These are phyloP conservation scores for Parochlus steinenii DNA, from an alignment of 2,888 invertebrate genomes.

Conservation along the genomic window DNA sequence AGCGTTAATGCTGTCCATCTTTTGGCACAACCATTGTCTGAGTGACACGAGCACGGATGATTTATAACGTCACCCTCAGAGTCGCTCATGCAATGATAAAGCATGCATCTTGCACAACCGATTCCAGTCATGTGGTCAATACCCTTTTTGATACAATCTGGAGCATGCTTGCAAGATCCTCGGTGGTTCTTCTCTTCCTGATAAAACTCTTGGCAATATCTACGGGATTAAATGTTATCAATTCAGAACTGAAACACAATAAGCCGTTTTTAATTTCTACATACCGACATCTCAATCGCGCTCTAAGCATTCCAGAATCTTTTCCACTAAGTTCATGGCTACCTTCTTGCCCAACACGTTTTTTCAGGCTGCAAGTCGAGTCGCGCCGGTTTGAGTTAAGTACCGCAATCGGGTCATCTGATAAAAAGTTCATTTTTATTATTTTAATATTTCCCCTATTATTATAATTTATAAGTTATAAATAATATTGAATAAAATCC, in stretches of 20 bases:
- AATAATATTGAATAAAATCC: constrained; percentile 26
- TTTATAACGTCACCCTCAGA: constrained; percentile 73
- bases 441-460: too few species aligned
- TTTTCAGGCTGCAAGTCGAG: constrained; percentile 46
- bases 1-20: constrained; percentile 74
- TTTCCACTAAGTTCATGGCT: constrained; percentile 29
- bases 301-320: constrained; percentile 24
- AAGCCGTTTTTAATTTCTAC: too few species aligned
- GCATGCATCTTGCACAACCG: constrained; percentile 71
- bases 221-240: constrained; percentile 23
- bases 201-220: constrained; percentile 69
- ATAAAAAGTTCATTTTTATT: too few species aligned
- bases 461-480: too few species aligned
- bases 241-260: too few species aligned
- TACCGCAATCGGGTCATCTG: too few species aligned
- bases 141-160: constrained; percentile 63
- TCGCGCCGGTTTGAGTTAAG: constrained; percentile 31
- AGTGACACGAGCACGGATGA: constrained; percentile 64
- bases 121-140: constrained; percentile 74
- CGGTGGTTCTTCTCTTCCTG: constrained; percentile 68
- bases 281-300: constrained; percentile 29
- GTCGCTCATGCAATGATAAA: constrained; percentile 88
- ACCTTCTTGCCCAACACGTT: constrained; percentile 38
- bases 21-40: constrained; percentile 52
- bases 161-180: constrained; percentile 74